Evolutionary conservation across 1,140 invertebrate species (phyloP).

Genomic region (Lordiphosa collinella): DNA sequence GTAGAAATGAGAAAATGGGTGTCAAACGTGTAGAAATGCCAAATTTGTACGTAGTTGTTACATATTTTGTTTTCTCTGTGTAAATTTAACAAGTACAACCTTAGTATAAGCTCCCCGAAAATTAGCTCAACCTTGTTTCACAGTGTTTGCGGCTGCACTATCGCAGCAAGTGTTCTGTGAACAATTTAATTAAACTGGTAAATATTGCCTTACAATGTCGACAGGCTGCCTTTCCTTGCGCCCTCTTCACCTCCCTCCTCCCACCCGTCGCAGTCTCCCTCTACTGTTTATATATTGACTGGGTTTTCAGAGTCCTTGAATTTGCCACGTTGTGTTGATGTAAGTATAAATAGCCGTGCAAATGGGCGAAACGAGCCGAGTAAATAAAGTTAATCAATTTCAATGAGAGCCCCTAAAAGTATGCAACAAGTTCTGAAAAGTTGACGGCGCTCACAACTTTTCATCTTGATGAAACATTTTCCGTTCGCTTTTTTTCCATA

Average conservation of each 20-base stretch:
- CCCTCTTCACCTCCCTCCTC: not conserved
- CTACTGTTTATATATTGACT: not conserved
- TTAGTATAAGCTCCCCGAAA: no score
- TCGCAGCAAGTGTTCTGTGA: slow-evolving; percentile 63
- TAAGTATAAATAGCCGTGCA: slow-evolving; percentile 39
- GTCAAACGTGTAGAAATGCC: no score
- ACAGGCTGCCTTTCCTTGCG: not conserved
- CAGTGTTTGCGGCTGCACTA: slow-evolving; percentile 19
- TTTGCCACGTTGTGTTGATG: slow-evolving; percentile 38
- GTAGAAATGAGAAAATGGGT: no score
- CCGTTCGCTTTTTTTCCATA: slow-evolving; percentile 15
- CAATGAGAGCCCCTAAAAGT: slow-evolving; percentile 39
- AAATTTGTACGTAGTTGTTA: no score
- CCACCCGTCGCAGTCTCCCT: not conserved
- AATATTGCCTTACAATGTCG: slow-evolving; percentile 55
- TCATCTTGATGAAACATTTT: slow-evolving; percentile 41
- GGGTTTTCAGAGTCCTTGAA: slow-evolving; percentile 37
- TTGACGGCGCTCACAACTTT: slow-evolving; percentile 19
- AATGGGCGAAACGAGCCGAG: slow-evolving; percentile 49
- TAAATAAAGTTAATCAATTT: slow-evolving; percentile 74
- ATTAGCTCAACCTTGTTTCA: slow-evolving; percentile 12
- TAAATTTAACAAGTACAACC: no score
- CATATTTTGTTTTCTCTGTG: no score
- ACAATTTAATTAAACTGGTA: slow-evolving; percentile 73
- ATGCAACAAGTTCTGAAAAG: slow-evolving; percentile 57